Conservation (phyloP, 2,888 invertebrate genomes). For the Autographa pulchrina region DNA sequence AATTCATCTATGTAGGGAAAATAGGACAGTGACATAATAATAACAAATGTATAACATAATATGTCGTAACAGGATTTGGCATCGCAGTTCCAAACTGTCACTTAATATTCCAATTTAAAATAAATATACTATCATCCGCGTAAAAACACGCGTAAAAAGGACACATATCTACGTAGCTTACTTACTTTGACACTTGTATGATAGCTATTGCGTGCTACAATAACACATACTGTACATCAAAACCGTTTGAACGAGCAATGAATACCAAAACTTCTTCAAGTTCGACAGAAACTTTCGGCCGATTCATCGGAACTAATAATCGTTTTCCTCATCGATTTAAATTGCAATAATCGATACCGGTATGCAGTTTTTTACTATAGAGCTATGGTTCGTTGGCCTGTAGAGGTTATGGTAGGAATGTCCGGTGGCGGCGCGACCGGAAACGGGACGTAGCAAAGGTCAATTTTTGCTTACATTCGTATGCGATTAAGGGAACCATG, state of each 20-base stretch:
- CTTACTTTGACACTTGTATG: neutral
- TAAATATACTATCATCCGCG: too few species aligned
- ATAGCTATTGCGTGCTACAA: neutral
- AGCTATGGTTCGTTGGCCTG: constrained; percentile 48
- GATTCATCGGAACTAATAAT: constrained; percentile 21
- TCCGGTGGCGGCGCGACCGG: constrained; percentile 63
- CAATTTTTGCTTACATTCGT: constrained; percentile 36
- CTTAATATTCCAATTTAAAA: too few species aligned
- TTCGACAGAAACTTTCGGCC: neutral
- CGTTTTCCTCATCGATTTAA: constrained; percentile 26
- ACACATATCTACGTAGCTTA: too few species aligned
- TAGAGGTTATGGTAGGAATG: constrained; percentile 69
- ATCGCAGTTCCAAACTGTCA: too few species aligned
- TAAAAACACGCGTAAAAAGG: too few species aligned
- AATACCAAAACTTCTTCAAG: neutral
- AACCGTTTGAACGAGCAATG: neutral
- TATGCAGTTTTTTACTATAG: constrained; percentile 46
- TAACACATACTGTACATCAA: neutral
- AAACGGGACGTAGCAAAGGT: constrained; percentile 62
- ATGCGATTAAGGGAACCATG: neutral
- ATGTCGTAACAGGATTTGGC: too few species aligned
- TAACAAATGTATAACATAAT: too few species aligned
- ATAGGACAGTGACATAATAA: too few species aligned
- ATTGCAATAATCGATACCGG: constrained; percentile 50
- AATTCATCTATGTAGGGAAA: too few species aligned